A percentile compares a stretch with the other conserved stretches of the same genome.
These are phyloP conservation scores for Drosophila santomea DNA, from an alignment of 1,140 invertebrate species.

Conservation along the genomic window DNA sequence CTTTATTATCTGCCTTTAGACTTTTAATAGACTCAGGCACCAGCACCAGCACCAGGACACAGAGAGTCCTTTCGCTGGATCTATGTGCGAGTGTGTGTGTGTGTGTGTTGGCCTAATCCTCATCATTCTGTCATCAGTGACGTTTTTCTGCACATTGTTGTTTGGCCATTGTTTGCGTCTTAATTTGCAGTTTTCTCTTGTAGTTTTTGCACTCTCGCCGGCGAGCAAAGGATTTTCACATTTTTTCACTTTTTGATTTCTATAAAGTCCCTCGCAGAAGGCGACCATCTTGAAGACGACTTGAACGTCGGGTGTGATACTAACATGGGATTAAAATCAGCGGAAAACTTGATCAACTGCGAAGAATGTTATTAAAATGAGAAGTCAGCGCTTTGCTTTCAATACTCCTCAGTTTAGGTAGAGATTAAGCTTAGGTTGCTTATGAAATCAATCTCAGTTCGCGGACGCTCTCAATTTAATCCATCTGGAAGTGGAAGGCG, in stretches of 20 bases:
- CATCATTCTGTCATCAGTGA: constrained; percentile 84
- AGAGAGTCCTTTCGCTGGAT: constrained; percentile 15
- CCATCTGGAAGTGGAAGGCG: not conserved
- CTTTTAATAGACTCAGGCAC: constrained; percentile 84
- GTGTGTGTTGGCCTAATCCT: constrained; percentile 75
- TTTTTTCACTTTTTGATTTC: constrained; percentile 74
- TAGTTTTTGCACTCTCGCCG: constrained; percentile 46
- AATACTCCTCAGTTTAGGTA: not conserved
- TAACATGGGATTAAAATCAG: not conserved
- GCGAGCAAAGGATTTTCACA: constrained; percentile 61
- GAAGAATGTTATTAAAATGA: too few species aligned
- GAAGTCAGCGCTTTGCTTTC: too few species aligned
- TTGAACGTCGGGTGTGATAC: constrained; percentile 2
- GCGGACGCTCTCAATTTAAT: not conserved
- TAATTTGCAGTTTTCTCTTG: constrained; percentile 74
- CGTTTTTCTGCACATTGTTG: constrained; percentile 83
- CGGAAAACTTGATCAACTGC: not conserved
- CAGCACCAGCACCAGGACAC: constrained; percentile 43
- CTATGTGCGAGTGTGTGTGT: constrained; percentile 5
- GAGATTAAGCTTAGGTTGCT: not conserved
- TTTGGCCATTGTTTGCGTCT: constrained; percentile 67
- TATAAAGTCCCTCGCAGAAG: constrained; percentile 9
- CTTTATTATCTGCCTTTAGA: constrained; percentile 85
- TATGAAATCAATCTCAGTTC: not conserved
- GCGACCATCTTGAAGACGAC: not conserved